phyloP scores from a whole-genome alignment of 2,113 vertebrate genomes.

The Brachyhypopomus occidentalis region DNA sequence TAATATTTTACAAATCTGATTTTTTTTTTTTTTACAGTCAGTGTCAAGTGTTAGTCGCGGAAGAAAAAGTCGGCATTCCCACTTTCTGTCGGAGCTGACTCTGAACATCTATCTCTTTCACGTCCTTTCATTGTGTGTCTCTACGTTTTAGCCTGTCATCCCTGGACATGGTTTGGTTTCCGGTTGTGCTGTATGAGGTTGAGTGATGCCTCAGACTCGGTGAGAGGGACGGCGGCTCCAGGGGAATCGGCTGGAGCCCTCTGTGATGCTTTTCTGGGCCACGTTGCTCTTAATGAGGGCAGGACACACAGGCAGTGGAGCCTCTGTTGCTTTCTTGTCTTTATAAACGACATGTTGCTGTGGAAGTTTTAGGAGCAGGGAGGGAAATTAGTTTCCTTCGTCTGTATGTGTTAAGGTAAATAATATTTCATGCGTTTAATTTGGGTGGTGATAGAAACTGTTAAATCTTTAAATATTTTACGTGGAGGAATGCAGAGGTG shows the following conservation, averaged over 20 bases:
- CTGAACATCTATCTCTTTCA: too few relatives aligned
- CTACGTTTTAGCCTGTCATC: background rate
- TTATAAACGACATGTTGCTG: background rate
- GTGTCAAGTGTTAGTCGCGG: too few relatives aligned
- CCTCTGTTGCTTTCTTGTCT: background rate
- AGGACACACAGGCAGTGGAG: background rate
- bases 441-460: background rate
- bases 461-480: background rate
- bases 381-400: background rate
- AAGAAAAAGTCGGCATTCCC: too few relatives aligned
- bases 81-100: background rate
- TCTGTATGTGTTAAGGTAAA: background rate
- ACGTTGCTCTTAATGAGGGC: constrained; percentile 28
- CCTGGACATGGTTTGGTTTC: background rate
- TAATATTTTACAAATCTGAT: too few relatives aligned
- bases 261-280: constrained; percentile 14
- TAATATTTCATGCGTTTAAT: background rate
- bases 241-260: background rate
- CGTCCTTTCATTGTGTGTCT: background rate
- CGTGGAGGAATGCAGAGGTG: background rate
- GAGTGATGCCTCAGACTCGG: background rate
- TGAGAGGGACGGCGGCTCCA: constrained; percentile 28
- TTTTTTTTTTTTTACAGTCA: too few relatives aligned
- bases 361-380: background rate
- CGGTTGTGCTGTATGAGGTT: background rate